A percentile compares a stretch with the other conserved stretches of the same genome.
phyloP scores from a whole-genome alignment of 2,113 vertebrate species.

The Montifringilla adamsi region DNA sequence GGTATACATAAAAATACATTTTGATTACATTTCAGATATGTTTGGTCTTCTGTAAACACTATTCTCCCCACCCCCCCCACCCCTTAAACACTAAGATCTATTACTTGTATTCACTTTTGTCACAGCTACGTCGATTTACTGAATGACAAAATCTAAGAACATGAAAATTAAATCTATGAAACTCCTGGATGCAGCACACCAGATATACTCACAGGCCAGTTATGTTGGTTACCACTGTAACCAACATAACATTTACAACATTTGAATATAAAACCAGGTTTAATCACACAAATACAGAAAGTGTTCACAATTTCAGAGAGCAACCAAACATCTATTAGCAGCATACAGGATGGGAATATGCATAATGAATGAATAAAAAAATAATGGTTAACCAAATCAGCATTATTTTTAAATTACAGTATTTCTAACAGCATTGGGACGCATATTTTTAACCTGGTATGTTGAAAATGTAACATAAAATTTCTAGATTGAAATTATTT shows the following conservation, averaged over 20 bases:
- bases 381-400: not conserved
- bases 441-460: not conserved
- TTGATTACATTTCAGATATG: not conserved
- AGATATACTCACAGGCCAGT: not conserved
- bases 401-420: not conserved
- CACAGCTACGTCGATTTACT: not conserved
- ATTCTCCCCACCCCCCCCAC: rapidly evolving
- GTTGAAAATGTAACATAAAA: not conserved
- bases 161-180: not conserved
- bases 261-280: not conserved
- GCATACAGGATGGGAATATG: rapidly evolving
- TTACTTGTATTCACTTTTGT: not conserved
- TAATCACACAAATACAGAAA: not conserved
- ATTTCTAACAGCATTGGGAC: not conserved
- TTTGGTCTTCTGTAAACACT: not conserved
- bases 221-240: not conserved
- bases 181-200: not conserved
- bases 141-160: not conserved
- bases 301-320: not conserved
- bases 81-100: not conserved
- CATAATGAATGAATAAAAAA: not conserved
- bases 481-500: not conserved
- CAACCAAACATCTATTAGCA: not conserved
- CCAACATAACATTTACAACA: not conserved
- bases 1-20: not conserved